Evolutionary conservation across 2,888 invertebrate genomes (phyloP), one percentile per base, ranked within the genome.

Genomic region (Phyllotreta cruciferae): DNA sequence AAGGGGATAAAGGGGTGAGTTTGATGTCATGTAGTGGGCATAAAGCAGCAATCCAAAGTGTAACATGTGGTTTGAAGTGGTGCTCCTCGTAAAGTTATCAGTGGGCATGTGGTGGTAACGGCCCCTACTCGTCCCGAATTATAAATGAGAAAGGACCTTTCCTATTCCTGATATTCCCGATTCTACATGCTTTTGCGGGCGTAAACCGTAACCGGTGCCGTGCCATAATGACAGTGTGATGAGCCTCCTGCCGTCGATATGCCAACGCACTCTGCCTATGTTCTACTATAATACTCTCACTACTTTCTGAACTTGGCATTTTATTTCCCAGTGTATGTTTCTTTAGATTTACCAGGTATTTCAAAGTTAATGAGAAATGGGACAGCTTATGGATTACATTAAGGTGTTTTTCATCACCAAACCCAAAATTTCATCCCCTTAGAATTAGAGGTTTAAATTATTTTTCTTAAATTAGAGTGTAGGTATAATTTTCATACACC

Each of bases 21-120:
- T 56, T 74, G 60, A 76, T 79, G 79, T 79, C 81, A 81, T 81
- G 81, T 80, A 80, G 74, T 77, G 75, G 75, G 76, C 79, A 81
- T 81, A 81, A 81, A 81, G 78, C 74, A 75, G 74, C 78, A 78
- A 78, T 78, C 79, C 79, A 75, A 80, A 79, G 76, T 80, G 81
- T 81, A 82, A 82, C 81, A 82, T 82, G 81, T 82, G 81, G 79
- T 80, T 79, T 78, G 74, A 82, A 82, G 79, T 81, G 79, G 81
- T 79, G 79, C 79, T 80, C 79, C 79, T 80, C 80, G 80, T 80
- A 82, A 82, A 81, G 79, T 82, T 81, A 81, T 80, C 80, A 78
- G 78, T 78, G 78, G 80, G 79, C 81, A 80, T 80, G 78, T 80
- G 80, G 79, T 79, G 78, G 79, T 80, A 80, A 81, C 80, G 79